Percentiles rank a stretch among this genome's conserved stretches.
Evolutionary conservation across 2,888 invertebrate species (phyloP).

Genomic region (Troides helena): DNA sequence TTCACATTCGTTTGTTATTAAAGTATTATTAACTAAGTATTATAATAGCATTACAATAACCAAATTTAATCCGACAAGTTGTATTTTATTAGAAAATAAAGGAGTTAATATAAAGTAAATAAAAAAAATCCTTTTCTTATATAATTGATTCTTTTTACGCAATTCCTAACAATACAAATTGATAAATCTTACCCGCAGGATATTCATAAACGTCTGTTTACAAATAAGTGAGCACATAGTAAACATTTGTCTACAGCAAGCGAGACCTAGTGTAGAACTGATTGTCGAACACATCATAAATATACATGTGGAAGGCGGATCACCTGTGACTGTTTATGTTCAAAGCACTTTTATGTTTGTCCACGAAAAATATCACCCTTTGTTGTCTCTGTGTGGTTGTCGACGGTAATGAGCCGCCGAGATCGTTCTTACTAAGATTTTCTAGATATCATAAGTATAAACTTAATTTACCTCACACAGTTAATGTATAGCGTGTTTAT

Average conservation of each 20-base stretch:
- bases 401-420: slow-evolving; percentile 38
- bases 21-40: slow-evolving; percentile 3
- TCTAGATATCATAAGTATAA: background rate
- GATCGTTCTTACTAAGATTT: slow-evolving; percentile 30
- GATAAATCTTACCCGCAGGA: slow-evolving; percentile 25
- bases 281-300: slow-evolving; percentile 73
- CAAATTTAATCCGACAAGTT: no score
- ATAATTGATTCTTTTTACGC: background rate
- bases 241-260: slow-evolving; percentile 60
- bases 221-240: slow-evolving; percentile 49
- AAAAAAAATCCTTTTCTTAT: background rate
- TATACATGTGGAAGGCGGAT: slow-evolving; percentile 70
- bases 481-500: background rate
- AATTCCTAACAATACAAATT: slow-evolving; percentile 10
- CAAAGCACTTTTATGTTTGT: slow-evolving; percentile 68
- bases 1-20: slow-evolving; percentile 24
- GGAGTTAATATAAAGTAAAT: no score
- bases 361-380: slow-evolving; percentile 73
- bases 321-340: slow-evolving; percentile 63
- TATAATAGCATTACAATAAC: background rate
- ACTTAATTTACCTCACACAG: background rate
- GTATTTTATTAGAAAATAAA: no score
- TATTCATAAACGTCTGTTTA: slow-evolving; percentile 36
- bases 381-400: slow-evolving; percentile 48
- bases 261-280: slow-evolving; percentile 64